Conservation (phyloP, 2,888 invertebrate species). For the Nephrocerus scutellatus region DNA sequence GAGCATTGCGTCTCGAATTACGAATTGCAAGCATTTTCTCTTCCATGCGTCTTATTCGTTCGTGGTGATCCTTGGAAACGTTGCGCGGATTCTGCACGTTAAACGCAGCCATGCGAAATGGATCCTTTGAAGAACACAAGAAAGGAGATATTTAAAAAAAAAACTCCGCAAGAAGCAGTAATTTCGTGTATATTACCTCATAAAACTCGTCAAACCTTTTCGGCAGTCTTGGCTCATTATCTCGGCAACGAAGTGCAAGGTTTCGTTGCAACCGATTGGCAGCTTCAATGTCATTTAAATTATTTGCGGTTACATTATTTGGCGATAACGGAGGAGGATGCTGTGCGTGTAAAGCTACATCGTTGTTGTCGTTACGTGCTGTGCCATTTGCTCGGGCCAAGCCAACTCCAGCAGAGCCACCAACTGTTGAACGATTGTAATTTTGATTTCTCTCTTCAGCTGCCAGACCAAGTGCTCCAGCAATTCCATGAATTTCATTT, state of each 20-base stretch:
- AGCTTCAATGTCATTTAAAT: slow-evolving; percentile 38
- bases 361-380: slow-evolving; percentile 27
- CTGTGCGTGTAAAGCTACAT: slow-evolving; percentile 7
- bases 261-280: slow-evolving; percentile 45
- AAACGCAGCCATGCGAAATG: slow-evolving; percentile 55
- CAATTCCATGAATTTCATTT: slow-evolving; percentile 32
- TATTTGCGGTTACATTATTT: slow-evolving; percentile 22
- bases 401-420: slow-evolving; percentile 9
- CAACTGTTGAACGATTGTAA: slow-evolving; percentile 27
- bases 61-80: slow-evolving; percentile 56
- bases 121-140: too few relatives aligned
- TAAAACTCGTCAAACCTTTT: slow-evolving; percentile 45
- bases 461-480: slow-evolving; percentile 5
- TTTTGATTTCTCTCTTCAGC: slow-evolving; percentile 29
- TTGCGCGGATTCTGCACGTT: slow-evolving; percentile 44
- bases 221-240: slow-evolving; percentile 43
- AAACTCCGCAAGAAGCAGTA: too few relatives aligned
- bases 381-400: slow-evolving; percentile 1
- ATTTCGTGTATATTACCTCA: too few relatives aligned
- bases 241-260: slow-evolving; percentile 42
- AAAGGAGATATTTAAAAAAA: too few relatives aligned
- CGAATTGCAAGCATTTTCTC: slow-evolving; percentile 51
- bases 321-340: slow-evolving; percentile 15
- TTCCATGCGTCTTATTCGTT: slow-evolving; percentile 60
- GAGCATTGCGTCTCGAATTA: slow-evolving; percentile 39